Evolutionary conservation across 2,797 vertebrate species (phyloP), one percentile per base, ranked within the genome.

Genomic region (Ammospiza maritima): DNA sequence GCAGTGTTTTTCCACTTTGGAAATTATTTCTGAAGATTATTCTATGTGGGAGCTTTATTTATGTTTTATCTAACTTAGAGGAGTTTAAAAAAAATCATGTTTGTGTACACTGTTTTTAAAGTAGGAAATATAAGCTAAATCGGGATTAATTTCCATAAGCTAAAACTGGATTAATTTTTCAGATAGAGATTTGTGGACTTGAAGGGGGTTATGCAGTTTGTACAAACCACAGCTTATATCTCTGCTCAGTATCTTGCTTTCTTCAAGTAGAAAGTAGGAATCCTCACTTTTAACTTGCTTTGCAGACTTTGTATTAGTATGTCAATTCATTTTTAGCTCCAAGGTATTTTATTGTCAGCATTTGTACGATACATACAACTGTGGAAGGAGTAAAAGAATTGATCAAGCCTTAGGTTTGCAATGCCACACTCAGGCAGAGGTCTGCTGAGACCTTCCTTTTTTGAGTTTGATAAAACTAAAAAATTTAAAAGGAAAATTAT

Each of bases 151-250:
- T 69, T 91, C 34, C 25, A 22, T 74, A 78, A 91, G 2, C 1
- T 81, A 56, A 93, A 93, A 85, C 51, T 76, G 67, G 51, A 95
- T 91, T 78, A 72, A 62, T 94, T 95, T 96, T 87, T 88, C 62
- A 70, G 44, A 50, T 30, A 48, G 65, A 61, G 36, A 71, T 89
- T 85, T 89, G 45, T 71, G 10, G 50, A 75, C n/a, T 40, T 10
- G n/a, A 22, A 19, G 9, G 5, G 2, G 17, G 11, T 69, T 45
- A 51, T 42, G 16, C 19, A 11, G 6, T 66, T 29, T 38, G 6
- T 72, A 34, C 44, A 88, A 93, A 84, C 10, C 10, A 26, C 21
- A 64, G 47, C 4, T 84, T 88, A 2, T 57, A 42, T 76, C 15
- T 89, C 38, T 74, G 27, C 16, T 79, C 12, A 22, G 21, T n/a